Evolutionary conservation across 37 sponge, comb jelly and placozoan species (phyloP).

Genomic region (Aphrocallistes beatrix): DNA sequence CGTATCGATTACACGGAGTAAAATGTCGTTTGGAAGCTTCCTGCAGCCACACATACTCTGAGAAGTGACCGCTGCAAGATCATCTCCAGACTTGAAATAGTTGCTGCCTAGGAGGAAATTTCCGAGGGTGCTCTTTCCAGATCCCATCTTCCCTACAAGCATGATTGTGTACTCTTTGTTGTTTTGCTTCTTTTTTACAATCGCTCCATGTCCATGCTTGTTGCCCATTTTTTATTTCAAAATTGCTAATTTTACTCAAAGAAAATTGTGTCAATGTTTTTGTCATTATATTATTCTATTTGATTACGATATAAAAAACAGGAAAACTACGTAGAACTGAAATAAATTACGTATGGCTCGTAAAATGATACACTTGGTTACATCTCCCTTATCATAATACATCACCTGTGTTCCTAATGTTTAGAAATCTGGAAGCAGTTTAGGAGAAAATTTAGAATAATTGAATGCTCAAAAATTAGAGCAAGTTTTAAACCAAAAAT

Average conservation of each 20-base stretch:
- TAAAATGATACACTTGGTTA: too few species aligned
- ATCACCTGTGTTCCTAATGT: too few species aligned
- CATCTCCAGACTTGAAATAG: not conserved
- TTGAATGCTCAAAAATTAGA: too few species aligned
- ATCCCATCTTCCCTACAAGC: not conserved
- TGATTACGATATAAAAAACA: too few species aligned
- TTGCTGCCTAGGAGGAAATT: not conserved
- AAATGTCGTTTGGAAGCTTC: constrained; percentile 80
- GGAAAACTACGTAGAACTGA: too few species aligned
- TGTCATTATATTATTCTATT: not conserved
- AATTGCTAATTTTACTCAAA: not conserved
- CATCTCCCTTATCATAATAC: too few species aligned
- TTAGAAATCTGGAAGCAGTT: too few species aligned
- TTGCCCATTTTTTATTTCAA: not conserved
- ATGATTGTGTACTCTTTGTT: not conserved
- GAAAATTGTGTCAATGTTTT: not conserved
- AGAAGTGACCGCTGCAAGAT: not conserved
- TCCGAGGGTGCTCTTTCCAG: not conserved
- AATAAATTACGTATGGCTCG: too few species aligned
- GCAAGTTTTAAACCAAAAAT: too few species aligned
- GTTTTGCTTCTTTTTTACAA: not conserved
- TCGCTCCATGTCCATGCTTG: not conserved
- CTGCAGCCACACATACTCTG: not conserved
- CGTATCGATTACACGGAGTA: constrained; percentile 62
- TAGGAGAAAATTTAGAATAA: too few species aligned